These are phyloP conservation scores for Galaxias olidus DNA, from an alignment of 2,797 vertebrate species.

Conservation along the genomic window DNA sequence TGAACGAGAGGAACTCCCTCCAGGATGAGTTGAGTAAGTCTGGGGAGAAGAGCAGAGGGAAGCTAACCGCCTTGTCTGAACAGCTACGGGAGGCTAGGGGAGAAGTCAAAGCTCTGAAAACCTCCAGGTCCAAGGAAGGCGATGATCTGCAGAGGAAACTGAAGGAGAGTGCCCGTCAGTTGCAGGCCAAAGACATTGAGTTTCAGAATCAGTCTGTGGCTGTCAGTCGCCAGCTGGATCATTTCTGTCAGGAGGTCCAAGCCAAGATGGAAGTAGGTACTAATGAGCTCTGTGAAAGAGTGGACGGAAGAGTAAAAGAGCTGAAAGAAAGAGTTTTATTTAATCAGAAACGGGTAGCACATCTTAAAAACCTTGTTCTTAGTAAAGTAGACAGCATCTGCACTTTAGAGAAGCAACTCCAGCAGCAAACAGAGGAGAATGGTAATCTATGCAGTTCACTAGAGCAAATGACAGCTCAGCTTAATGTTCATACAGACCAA, in stretches of 20 bases:
- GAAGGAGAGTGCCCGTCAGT: conserved; percentile 70
- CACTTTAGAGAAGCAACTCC: conserved; percentile 83
- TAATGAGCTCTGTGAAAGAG: conserved; percentile 75
- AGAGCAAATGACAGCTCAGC: conserved; percentile 76
- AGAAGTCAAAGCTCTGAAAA: conserved; percentile 72
- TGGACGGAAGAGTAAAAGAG: conserved; percentile 66
- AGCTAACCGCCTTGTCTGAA: conserved; percentile 67
- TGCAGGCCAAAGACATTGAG: conserved; percentile 73
- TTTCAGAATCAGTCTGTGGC: conserved; percentile 67
- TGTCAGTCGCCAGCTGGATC: conserved; percentile 71
- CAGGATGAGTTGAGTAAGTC: conserved; percentile 75
- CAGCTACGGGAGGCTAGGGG: conserved; percentile 72
- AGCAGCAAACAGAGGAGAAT: conserved; percentile 73
- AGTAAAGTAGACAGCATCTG: conserved; percentile 70
- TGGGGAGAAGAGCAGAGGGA: conserved; percentile 74
- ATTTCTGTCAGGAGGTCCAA: conserved; percentile 72
- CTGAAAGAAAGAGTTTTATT: conserved; percentile 72
- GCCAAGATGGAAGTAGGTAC: conserved; percentile 73
- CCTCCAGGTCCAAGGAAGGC: conserved; percentile 70
- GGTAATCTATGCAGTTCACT: conserved; percentile 77
- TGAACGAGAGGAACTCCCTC: conserved; percentile 78
- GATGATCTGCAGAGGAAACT: conserved; percentile 76
- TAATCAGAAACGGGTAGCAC: conserved; percentile 69
- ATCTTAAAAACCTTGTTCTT: conserved; percentile 76
- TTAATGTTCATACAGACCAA: conserved; percentile 81